Conservation (phyloP, 1,140 invertebrate species). For the Sycophila sp. region DNA sequence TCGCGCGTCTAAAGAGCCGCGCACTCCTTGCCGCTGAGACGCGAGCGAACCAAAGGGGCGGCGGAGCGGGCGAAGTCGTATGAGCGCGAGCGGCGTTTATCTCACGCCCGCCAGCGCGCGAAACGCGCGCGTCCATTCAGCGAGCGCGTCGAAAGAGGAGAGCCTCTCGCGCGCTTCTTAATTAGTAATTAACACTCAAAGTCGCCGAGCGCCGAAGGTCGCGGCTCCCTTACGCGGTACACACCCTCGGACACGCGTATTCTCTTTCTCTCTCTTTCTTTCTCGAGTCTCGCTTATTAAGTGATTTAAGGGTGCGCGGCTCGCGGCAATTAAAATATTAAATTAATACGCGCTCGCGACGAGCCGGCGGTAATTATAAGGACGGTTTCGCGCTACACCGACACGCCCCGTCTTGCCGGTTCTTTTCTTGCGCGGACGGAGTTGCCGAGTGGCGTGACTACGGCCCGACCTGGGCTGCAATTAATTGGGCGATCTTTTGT, state of each 20-base stretch:
- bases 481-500: too few species aligned
- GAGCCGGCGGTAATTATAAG: slow-evolving; percentile 14
- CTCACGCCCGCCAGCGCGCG: slow-evolving; percentile 51
- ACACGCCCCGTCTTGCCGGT: too few species aligned
- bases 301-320: background rate
- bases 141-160: slow-evolving; percentile 63
- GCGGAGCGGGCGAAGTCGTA: background rate
- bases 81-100: background rate
- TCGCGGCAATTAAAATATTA: slow-evolving; percentile 34
- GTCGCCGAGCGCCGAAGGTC: slow-evolving; percentile 42
- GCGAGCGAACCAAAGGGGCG: background rate
- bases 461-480: background rate
- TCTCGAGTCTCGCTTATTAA: slow-evolving; percentile 5
- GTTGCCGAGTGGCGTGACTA: too few species aligned
- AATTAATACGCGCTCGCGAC: slow-evolving; percentile 20
- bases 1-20: background rate
- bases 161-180: slow-evolving; percentile 59
- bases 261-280: background rate
- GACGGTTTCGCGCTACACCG: background rate
- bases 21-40: too few species aligned
- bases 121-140: slow-evolving; percentile 56
- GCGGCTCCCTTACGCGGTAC: background rate
- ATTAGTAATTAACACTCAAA: slow-evolving; percentile 68
- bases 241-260: too few species aligned
- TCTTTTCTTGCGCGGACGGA: too few species aligned